A percentile compares a stretch with the other conserved stretches of the same genome.
phyloP scores from a whole-genome alignment of 2,797 vertebrate genomes.

The Myripristis jacobus region DNA sequence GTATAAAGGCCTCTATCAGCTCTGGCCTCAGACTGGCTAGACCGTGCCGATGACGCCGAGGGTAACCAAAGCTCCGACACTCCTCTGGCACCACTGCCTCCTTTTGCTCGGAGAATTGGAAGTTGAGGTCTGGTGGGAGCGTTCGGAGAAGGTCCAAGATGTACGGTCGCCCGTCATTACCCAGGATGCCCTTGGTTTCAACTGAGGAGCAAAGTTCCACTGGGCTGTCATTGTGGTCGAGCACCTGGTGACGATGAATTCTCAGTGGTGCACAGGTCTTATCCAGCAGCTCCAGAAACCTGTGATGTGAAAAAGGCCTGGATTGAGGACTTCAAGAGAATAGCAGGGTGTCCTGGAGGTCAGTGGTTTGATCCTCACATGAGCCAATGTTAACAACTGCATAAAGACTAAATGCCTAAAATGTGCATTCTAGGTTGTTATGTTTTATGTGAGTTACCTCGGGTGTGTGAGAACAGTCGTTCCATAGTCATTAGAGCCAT shows the following conservation, averaged over 20 bases:
- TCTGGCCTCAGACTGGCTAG: conserved; percentile 93
- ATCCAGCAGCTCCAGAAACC: conserved; percentile 93
- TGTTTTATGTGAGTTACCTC: conserved; percentile 45
- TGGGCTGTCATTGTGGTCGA: conserved; percentile 88
- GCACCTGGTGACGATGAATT: conserved; percentile 90
- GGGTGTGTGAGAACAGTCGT: conserved; percentile 85
- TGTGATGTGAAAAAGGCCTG: conserved; percentile 54
- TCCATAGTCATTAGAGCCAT: conserved; percentile 95
- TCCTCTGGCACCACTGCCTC: conserved; percentile 87
- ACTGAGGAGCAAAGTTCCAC: conserved; percentile 93
- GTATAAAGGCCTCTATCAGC: conserved; percentile 92
- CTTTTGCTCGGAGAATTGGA: conserved; percentile 82
- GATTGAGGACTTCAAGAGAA: too few species aligned
- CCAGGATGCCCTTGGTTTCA: conserved; percentile 95
- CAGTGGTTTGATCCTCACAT: too few species aligned
- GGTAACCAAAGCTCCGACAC: conserved; percentile 88
- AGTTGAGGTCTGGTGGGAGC: conserved; percentile 94
- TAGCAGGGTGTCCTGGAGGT: too few species aligned
- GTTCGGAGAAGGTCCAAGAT: conserved; percentile 93
- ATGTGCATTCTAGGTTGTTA: neutral
- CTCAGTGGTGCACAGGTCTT: conserved; percentile 90
- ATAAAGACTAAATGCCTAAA: too few species aligned
- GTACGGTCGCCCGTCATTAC: conserved; percentile 93
- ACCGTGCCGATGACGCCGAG: conserved; percentile 88
- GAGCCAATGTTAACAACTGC: too few species aligned